A percentile compares a stretch with the other conserved stretches of the same genome.
Evolutionary conservation across 1,140 invertebrate genomes (phyloP).

Genomic region (Brachystomella parvula): DNA sequence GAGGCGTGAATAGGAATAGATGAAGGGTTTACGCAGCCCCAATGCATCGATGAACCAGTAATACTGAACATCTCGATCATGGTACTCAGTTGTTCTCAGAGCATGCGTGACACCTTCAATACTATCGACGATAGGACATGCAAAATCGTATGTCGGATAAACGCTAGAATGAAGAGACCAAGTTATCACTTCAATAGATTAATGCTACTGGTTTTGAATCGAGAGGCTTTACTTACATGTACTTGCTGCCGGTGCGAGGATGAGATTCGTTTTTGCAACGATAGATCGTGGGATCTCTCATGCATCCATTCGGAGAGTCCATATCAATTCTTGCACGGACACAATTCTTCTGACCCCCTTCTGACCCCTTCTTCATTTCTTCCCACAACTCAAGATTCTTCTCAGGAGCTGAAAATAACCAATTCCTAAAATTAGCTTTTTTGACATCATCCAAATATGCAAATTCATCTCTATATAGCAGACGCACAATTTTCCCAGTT

Average conservation of each 20-base stretch:
- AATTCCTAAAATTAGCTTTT: not conserved
- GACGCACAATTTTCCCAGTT: slow-evolving; percentile 75
- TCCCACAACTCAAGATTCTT: slow-evolving; percentile 87
- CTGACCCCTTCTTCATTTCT: slow-evolving; percentile 84
- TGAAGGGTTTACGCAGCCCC: slow-evolving; percentile 77
- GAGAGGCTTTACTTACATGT: slow-evolving; percentile 65
- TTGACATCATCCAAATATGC: not conserved
- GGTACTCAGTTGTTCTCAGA: slow-evolving; percentile 95
- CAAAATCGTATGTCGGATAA: slow-evolving; percentile 99
- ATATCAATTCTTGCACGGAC: slow-evolving; percentile 98
- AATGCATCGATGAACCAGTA: slow-evolving; percentile 91
- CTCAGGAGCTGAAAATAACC: slow-evolving; percentile 59
- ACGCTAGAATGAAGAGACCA: slow-evolving; percentile 56
- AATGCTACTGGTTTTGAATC: slow-evolving; percentile 4
- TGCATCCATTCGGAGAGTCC: slow-evolving; percentile 88
- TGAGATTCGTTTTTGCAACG: slow-evolving; percentile 94
- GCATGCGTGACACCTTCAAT: slow-evolving; percentile 96
- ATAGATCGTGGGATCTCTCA: slow-evolving; percentile 99
- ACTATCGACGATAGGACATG: slow-evolving; percentile 97
- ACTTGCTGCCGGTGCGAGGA: slow-evolving; percentile 85
- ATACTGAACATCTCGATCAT: slow-evolving; percentile 95
- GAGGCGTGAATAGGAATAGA: slow-evolving; percentile 90
- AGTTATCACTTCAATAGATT: not conserved
- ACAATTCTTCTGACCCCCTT: slow-evolving; percentile 74
- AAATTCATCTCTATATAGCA: slow-evolving; percentile 2